Conservation (phyloP, 2,113 vertebrate species). For the Ochotona curzoniae region DNA sequence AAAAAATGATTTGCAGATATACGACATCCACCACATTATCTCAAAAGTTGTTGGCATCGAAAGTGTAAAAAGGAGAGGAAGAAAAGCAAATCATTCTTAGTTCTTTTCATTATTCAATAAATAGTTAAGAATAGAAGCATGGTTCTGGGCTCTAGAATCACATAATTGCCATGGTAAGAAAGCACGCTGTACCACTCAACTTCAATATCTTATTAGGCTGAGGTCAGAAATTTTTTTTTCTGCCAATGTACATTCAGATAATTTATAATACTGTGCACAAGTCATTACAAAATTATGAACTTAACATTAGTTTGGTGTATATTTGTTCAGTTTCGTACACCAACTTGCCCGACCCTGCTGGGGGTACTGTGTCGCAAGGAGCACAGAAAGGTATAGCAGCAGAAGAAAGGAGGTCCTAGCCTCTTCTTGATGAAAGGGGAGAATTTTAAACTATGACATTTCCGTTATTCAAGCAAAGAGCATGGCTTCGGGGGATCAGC, state of each 20-base stretch:
- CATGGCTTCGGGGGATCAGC: background rate
- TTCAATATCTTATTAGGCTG: background rate
- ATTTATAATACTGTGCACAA: too few relatives aligned
- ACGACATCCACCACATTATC: background rate
- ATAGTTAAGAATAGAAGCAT: background rate
- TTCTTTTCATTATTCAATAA: background rate
- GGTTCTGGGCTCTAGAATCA: background rate
- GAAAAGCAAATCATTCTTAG: background rate
- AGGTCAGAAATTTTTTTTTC: too few relatives aligned
- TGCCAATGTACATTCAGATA: too few relatives aligned
- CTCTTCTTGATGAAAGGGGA: background rate
- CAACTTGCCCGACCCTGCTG: too few relatives aligned
- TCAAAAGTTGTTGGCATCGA: background rate
- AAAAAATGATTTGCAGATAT: background rate
- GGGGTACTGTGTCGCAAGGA: background rate
- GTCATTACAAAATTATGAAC: too few relatives aligned
- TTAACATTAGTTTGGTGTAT: too few relatives aligned
- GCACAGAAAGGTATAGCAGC: background rate
- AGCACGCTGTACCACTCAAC: background rate
- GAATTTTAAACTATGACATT: background rate
- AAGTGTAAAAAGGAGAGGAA: background rate
- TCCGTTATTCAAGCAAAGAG: background rate
- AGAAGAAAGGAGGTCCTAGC: background rate
- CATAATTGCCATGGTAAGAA: background rate
- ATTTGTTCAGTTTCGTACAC: too few relatives aligned